Evolutionary conservation across 2,113 vertebrate genomes (phyloP).

Genomic region (Anolis carolinensis): DNA sequence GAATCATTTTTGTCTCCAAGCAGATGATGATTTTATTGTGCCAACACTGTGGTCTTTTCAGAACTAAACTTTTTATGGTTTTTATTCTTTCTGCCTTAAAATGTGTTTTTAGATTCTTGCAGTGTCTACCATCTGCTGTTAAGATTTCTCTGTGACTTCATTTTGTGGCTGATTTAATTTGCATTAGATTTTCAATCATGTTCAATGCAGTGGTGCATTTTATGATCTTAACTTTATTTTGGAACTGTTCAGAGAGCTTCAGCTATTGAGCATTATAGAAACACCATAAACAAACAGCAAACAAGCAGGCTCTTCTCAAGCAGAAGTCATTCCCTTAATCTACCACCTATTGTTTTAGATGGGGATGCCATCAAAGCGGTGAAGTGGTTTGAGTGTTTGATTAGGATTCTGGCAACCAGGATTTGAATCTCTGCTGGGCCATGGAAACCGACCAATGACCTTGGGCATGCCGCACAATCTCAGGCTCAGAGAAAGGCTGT

Average conservation of each 20-base stretch:
- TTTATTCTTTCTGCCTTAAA: not conserved
- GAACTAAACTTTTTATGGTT: not conserved
- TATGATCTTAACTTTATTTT: not conserved
- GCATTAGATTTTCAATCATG: not conserved
- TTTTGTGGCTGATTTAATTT: not conserved
- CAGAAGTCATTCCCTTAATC: not conserved
- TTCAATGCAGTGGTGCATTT: not conserved
- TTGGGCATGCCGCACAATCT: too few species aligned
- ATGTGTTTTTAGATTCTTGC: not conserved
- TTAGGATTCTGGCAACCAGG: too few species aligned
- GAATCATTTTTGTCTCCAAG: not conserved
- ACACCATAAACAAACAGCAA: not conserved
- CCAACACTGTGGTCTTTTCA: not conserved
- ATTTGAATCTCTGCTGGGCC: too few species aligned
- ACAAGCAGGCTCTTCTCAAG: not conserved
- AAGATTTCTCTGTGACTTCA: not conserved
- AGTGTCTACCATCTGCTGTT: not conserved
- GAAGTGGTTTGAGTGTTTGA: too few species aligned
- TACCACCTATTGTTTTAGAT: too few species aligned
- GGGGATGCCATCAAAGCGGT: too few species aligned
- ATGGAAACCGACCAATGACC: too few species aligned
- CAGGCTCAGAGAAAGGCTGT: too few species aligned
- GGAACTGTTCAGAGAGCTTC: not conserved
- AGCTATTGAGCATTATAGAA: not conserved
- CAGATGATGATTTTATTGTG: not conserved